Percentiles rank a stretch among this genome's conserved stretches.
Conservation (phyloP, 1,140 invertebrate genomes). For the Sipha flava region DNA sequence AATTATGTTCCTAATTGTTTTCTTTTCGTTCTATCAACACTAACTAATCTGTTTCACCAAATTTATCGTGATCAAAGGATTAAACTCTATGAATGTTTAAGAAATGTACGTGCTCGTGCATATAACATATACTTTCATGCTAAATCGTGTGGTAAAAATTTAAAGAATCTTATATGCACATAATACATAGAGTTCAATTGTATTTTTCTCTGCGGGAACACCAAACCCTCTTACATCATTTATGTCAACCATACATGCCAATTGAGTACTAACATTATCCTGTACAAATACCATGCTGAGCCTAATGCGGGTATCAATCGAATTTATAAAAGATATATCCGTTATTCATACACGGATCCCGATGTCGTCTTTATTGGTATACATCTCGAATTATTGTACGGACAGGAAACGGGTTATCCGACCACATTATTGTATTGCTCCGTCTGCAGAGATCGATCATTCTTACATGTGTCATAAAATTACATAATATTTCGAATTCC, state of each 20-base stretch:
- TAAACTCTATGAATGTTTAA: no score
- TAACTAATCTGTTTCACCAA: no score
- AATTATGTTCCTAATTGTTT: no score
- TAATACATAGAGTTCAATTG: background rate
- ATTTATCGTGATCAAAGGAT: no score
- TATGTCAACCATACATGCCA: background rate
- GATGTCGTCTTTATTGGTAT: background rate
- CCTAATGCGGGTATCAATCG: background rate
- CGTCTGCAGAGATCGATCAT: background rate
- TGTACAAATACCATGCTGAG: background rate
- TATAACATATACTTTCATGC: no score
- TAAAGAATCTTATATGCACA: no score
- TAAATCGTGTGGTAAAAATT: no score
- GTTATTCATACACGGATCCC: background rate
- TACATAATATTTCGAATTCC: background rate
- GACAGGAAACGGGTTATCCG: background rate
- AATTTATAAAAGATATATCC: background rate
- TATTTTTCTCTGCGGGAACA: background rate
- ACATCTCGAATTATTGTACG: background rate
- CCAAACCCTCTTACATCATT: background rate
- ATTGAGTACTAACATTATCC: background rate
- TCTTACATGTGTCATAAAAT: background rate
- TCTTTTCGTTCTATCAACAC: no score
- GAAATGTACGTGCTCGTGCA: no score
- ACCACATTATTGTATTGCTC: background rate